Percentiles rank a stretch among this genome's conserved stretches.
Evolutionary conservation across 1,140 invertebrate genomes (phyloP).

Genomic region (Ostrea edulis): DNA sequence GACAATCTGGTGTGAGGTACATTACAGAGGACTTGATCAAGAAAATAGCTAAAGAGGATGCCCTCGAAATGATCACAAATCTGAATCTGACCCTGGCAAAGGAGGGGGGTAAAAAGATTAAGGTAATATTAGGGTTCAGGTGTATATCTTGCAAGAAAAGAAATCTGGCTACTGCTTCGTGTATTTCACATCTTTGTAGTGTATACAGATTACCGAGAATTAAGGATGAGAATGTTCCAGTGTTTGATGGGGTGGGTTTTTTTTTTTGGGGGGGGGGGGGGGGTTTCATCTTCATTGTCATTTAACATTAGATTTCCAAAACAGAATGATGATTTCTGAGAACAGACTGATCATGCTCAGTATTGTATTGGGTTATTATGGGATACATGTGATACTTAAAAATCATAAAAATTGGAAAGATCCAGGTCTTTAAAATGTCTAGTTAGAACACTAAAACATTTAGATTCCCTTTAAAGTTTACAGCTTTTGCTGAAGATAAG

Average conservation of each 20-base stretch:
- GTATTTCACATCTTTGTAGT: too few relatives aligned
- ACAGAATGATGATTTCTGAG: background rate
- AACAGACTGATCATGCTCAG: background rate
- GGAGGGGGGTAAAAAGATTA: conserved; percentile 77
- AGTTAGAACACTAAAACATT: background rate
- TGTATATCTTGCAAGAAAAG: too few relatives aligned
- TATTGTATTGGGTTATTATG: background rate
- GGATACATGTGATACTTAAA: too few relatives aligned
- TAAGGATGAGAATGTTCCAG: too few relatives aligned
- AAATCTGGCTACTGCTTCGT: too few relatives aligned
- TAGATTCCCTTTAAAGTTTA: background rate
- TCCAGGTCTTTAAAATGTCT: background rate
- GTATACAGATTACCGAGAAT: too few relatives aligned
- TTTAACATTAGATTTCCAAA: background rate
- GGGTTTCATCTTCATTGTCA: background rate
- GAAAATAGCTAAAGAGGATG: conserved; percentile 75
- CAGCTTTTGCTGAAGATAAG: background rate
- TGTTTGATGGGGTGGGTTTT: too few relatives aligned
- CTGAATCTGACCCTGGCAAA: conserved; percentile 76
- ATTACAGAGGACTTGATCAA: conserved; percentile 77
- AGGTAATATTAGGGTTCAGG: conserved; percentile 60
- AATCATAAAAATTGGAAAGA: background rate
- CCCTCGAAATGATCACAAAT: conserved; percentile 72
- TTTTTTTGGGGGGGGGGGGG: too few relatives aligned
- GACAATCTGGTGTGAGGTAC: conserved; percentile 73